Evolutionary conservation across 2,797 vertebrate species (phyloP), one percentile per base, ranked within the genome.

Genomic region (Darevskia nairensis): DNA sequence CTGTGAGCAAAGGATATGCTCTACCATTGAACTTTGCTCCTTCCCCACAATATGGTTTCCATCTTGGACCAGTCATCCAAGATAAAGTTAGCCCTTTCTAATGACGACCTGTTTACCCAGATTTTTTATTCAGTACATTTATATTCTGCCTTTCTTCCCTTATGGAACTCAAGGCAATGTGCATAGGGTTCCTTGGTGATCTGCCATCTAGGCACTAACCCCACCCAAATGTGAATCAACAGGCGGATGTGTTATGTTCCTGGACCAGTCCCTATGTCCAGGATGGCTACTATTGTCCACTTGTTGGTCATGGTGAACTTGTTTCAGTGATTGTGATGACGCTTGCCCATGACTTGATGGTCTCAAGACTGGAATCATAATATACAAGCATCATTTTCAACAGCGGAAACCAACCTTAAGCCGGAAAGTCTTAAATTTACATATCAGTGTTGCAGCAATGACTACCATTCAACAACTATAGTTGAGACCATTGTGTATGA

Each of bases 1-100:
- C 46, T 80, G 91, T 80, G 19, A 29, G 27, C 59, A 88, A 21
- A 50, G 81, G 77, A 68, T 69, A 82, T n/a, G 2, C 39, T n/a
- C 15, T 44, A 17, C 39, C 15, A 21, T 9, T 71, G 7, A 50
- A 83, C 5, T 29, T 21, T 29, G 8, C 9, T 19, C 25, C 17
- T 44, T 13, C 25, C 1, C 35, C 13, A 39, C 71, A 84, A 5
- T 21, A 17, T n/a, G 13, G 3, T n/a, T 32, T 23, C 59, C 39
- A 29, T 41, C 25, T 66, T 85, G 84, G 25, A 68, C 6, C 41
- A 86, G 6, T 32, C n/a, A 44, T 35, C 41, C 61, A 50, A 27
- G 29, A 68, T 17, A 76, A 55, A 8, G 35, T 29, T 44, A 72
- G 35, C 10, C 11, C n/a, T 44, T 50, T 77, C 17, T n/a, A n/a